Evolutionary conservation across 2,888 invertebrate species (phyloP).

Genomic region (Spilosoma lubricipeda): DNA sequence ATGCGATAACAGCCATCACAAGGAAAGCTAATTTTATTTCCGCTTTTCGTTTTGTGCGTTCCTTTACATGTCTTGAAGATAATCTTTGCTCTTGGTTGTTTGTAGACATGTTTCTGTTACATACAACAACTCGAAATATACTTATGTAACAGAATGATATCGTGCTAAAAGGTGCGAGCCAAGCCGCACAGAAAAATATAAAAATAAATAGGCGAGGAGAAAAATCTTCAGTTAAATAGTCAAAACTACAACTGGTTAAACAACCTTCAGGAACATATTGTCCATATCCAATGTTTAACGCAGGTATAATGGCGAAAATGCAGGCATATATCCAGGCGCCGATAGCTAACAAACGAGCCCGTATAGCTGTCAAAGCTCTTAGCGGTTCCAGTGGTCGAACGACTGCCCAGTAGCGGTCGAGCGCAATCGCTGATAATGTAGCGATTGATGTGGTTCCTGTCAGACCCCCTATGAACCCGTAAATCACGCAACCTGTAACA

Average conservation of each 20-base stretch:
- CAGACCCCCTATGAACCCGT: constrained; percentile 93
- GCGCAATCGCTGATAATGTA: constrained; percentile 91
- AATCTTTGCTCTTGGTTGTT: constrained; percentile 80
- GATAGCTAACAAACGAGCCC: constrained; percentile 87
- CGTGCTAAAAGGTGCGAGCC: constrained; percentile 89
- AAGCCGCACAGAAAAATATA: constrained; percentile 91
- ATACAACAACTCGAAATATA: constrained; percentile 88
- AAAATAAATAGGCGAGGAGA: constrained; percentile 90
- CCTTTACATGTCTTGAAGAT: constrained; percentile 86
- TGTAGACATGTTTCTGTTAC: constrained; percentile 77
- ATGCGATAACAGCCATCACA: constrained; percentile 89
- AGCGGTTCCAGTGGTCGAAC: constrained; percentile 91
- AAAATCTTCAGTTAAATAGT: constrained; percentile 90
- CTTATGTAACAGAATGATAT: constrained; percentile 91
- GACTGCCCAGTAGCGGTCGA: constrained; percentile 94
- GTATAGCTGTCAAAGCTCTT: constrained; percentile 86
- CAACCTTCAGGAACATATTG: constrained; percentile 94
- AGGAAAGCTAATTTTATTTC: constrained; percentile 90
- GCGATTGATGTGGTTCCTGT: constrained; percentile 93
- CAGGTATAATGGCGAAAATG: constrained; percentile 89
- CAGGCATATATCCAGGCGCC: constrained; percentile 91
- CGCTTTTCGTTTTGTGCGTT: constrained; percentile 89
- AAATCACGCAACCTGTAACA: constrained; percentile 90
- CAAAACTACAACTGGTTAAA: constrained; percentile 94
- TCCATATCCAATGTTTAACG: constrained; percentile 89